Evolutionary conservation across 2,113 vertebrate genomes (phyloP).

Genomic region (Zeus faber): DNA sequence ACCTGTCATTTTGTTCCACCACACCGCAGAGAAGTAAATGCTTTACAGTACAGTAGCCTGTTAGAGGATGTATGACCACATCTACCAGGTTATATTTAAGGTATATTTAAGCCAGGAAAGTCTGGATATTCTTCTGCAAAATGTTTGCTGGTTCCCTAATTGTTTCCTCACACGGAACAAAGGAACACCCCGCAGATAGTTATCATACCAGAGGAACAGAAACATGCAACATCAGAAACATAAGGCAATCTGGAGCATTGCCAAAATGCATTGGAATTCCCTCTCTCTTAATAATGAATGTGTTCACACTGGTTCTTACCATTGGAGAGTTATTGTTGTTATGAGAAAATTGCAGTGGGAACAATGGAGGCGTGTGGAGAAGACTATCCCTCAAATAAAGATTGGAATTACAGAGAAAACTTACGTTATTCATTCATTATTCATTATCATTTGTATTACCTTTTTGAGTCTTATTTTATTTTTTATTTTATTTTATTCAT

Average conservation of each 20-base stretch:
- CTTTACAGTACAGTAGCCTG: no score
- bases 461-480: no score
- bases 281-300: conserved; percentile 30
- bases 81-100: no score
- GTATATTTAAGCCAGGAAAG: no score
- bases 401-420: no score
- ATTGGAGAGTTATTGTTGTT: conserved; percentile 24
- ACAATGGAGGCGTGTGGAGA: conserved; percentile 26
- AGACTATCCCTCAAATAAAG: conserved; percentile 24
- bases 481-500: no score
- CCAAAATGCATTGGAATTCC: background rate
- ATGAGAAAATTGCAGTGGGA: conserved; percentile 14
- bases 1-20: conserved; percentile 52
- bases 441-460: no score
- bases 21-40: no score
- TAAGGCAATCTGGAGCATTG: background rate
- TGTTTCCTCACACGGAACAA: conserved; percentile 20
- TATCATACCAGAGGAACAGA: conserved; percentile 30
- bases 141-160: conserved; percentile 1
- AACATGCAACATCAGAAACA: background rate
- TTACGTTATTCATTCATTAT: no score
- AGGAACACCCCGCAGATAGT: conserved; percentile 20
- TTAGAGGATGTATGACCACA: no score
- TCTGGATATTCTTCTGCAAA: no score
- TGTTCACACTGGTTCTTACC: conserved; percentile 19